phyloP scores from a whole-genome alignment of 53 echinoderm and acorn worm genomes.

The Luidia sarsii region DNA sequence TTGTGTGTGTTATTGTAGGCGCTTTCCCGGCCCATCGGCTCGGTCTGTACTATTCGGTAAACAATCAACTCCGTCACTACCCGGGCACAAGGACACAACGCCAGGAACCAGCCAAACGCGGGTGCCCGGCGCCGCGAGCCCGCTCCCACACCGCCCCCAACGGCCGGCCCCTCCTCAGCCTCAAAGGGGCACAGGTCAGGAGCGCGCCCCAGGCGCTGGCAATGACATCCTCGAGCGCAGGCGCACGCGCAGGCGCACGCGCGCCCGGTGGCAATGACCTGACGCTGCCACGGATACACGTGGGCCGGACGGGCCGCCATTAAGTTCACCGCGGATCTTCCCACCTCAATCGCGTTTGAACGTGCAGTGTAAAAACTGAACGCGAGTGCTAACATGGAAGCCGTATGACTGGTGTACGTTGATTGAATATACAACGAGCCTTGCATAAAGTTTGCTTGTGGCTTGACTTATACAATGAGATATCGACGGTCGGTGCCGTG shows the following conservation, averaged over 20 bases:
- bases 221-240: too few species aligned
- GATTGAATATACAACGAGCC: too few species aligned
- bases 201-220: background rate
- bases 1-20: background rate
- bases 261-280: background rate
- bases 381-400: background rate
- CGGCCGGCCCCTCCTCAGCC: background rate
- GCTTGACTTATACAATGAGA: too few species aligned
- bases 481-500: too few species aligned
- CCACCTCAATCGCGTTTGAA: too few species aligned
- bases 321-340: background rate
- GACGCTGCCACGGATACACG: conserved; percentile 12
- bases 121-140: background rate
- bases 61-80: conserved; percentile 10
- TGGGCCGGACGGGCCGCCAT: conserved; percentile 3
- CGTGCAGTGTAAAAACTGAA: background rate
- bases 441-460: too few species aligned
- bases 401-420: too few species aligned
- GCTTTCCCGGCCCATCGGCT: conserved; percentile 33
- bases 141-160: conserved; percentile 30
- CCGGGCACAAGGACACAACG: background rate
- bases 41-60: conserved; percentile 21
- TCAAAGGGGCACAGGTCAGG: background rate
- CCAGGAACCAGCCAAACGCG: background rate
- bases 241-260: background rate